Evolutionary conservation across 2,113 vertebrate species (phyloP).

Genomic region (Entelurus aequoreus): DNA sequence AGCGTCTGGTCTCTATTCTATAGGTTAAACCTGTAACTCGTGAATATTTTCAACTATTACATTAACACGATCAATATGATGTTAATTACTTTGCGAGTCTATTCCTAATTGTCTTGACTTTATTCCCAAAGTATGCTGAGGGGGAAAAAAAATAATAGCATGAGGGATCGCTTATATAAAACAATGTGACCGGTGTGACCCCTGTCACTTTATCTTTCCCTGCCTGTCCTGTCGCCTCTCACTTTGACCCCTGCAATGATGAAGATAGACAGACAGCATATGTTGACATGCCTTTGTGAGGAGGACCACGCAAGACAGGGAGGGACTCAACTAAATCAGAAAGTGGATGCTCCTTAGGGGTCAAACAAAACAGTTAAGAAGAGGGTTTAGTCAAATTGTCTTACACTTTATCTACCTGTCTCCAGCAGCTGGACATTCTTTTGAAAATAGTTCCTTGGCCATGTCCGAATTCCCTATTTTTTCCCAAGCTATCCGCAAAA

Average conservation of each 20-base stretch:
- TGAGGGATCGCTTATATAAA: conserved; percentile 20
- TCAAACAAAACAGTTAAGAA: too few relatives aligned
- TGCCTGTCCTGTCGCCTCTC: conserved; percentile 40
- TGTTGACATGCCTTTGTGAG: conserved; percentile 31
- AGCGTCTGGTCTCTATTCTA: too few relatives aligned
- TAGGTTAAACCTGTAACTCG: too few relatives aligned
- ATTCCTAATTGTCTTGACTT: conserved; percentile 9
- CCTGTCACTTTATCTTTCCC: conserved; percentile 34
- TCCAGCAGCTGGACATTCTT: not conserved
- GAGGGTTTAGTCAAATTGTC: not conserved
- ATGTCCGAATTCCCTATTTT: conserved; percentile 17
- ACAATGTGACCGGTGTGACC: conserved; percentile 35
- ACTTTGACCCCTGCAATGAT: conserved; percentile 32
- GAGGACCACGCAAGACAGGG: conserved; percentile 3
- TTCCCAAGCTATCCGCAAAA: conserved; percentile 53
- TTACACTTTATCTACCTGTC: not conserved
- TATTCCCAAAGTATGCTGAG: conserved; percentile 3
- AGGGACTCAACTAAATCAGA: not conserved
- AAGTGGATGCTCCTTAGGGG: not conserved
- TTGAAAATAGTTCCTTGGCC: conserved; percentile 3
- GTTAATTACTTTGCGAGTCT: too few relatives aligned
- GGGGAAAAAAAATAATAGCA: not conserved
- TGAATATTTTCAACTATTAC: too few relatives aligned
- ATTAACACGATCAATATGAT: too few relatives aligned
- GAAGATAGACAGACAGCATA: conserved; percentile 46